Conservation (phyloP, 2,797 vertebrate genomes). For the Melanotaenia parkinsoni region DNA sequence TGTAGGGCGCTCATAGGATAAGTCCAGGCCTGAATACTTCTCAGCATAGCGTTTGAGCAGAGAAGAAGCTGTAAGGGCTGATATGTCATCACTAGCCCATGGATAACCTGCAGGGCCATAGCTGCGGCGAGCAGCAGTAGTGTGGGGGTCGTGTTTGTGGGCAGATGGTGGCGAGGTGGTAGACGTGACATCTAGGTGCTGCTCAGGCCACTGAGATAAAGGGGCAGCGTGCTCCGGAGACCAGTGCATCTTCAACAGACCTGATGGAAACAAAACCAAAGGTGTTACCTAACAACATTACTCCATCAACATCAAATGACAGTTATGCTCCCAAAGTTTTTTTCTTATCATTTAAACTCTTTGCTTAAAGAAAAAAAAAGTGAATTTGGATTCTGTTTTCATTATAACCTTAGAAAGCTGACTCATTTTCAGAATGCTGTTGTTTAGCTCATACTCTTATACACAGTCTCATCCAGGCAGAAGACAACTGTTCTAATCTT, state of each 20-base stretch:
- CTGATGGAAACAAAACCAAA: conserved; percentile 69
- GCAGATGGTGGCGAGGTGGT: conserved; percentile 90
- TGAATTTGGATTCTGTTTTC: conserved; percentile 21
- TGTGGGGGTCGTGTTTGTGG: conserved; percentile 90
- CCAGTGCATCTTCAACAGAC: conserved; percentile 98
- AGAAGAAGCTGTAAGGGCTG: conserved; percentile 94
- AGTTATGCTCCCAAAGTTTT: background rate
- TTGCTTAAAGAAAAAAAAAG: background rate
- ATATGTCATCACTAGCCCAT: conserved; percentile 97
- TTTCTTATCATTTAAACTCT: background rate
- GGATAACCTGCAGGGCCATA: conserved; percentile 88
- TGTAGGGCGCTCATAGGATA: conserved; percentile 87
- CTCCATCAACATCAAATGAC: conserved; percentile 6
- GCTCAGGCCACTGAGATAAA: conserved; percentile 96
- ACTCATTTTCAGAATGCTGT: conserved; percentile 56
- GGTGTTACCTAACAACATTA: conserved; percentile 13
- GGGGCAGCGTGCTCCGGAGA: conserved; percentile 95
- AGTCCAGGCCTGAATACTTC: conserved; percentile 93
- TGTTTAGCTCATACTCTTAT: conserved; percentile 39
- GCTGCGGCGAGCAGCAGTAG: conserved; percentile 83
- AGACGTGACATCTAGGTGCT: conserved; percentile 96
- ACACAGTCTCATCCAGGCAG: conserved; percentile 48
- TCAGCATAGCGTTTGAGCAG: conserved; percentile 95
- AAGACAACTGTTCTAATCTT: conserved; percentile 63
- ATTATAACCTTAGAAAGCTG: conserved; percentile 34